Base-by-base conservation (phyloP, 2,113 vertebrate genomes). In the Peromyscus leucopus region DNA sequence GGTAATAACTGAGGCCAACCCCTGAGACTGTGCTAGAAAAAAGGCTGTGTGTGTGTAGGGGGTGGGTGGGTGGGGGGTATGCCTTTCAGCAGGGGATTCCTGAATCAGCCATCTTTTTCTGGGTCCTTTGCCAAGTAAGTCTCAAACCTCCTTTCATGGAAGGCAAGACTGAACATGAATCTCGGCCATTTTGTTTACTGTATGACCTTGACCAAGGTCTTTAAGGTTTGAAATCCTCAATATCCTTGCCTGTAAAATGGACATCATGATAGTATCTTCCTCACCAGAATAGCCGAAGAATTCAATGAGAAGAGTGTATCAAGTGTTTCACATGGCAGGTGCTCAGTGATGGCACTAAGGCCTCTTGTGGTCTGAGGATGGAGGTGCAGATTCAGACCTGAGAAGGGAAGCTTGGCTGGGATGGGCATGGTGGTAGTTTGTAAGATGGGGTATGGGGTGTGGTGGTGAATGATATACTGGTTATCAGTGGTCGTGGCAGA, bases 71-170 rank as follows among this genome's bases (percentile, higher is more conserved):
- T n/a, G n/a, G n/a, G 48, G 57, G 79, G n/a, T n/a, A 19, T 16
- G n/a, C 63, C 48, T 94, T 78, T 79, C 65, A 82, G 71, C 89
- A 63, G 57, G 91, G 55, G 26, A 10, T 51, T 89, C 31, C 78
- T 86, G 79, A 85, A 79, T 83, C 67, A 86, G 31, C 75, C 21
- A 19, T 42, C 33, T 91, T 82, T 90, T 80, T n/a, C 57, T 78
- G 85, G 92, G 65, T 31, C 33, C 7, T 61, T 76, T 93, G 65
- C 89, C 87, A 94, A 87, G 55, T 96, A 88, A 94, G 69, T 8
- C 3, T 2, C 61, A 85, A 39, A 16, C 7, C 15, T 36, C 26
- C 79, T 80, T 85, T 88, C 3, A 0, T 72, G 63, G 79, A 78
- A 95, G 51, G 15, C 26, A 86, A 57, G 59, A 82, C 26, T 79